Conservation (phyloP, 2,888 invertebrate species). For the Polyommatus iphigenia region DNA sequence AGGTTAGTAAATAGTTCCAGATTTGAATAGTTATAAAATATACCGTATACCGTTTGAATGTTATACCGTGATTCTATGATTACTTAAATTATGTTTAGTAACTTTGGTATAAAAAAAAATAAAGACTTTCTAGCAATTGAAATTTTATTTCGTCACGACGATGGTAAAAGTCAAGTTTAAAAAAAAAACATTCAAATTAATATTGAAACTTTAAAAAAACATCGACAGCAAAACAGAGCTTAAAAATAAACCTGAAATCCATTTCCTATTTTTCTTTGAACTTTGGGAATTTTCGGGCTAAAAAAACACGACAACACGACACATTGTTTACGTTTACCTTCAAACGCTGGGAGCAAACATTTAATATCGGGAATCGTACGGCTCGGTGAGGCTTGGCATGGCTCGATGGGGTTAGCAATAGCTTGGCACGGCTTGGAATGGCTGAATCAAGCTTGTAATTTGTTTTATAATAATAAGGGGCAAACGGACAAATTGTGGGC, state of each 20-base stretch:
- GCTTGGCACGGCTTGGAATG: neutral
- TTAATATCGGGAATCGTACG: slow-evolving; percentile 50
- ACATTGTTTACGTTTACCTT: slow-evolving; percentile 61
- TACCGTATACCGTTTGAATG: too few relatives aligned
- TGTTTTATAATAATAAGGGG: too few relatives aligned
- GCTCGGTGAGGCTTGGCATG: neutral
- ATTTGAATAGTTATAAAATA: too few relatives aligned
- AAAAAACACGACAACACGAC: slow-evolving; percentile 37
- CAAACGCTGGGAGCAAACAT: slow-evolving; percentile 63
- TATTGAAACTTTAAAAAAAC: neutral
- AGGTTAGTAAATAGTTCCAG: neutral
- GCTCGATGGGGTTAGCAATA: neutral
- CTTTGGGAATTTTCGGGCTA: slow-evolving; percentile 14
- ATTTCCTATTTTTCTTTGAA: slow-evolving; percentile 16
- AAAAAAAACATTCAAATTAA: neutral
- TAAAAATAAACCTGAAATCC: slow-evolving; percentile 20
- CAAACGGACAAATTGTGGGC: too few relatives aligned
- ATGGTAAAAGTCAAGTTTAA: neutral
- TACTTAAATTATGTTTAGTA: neutral
- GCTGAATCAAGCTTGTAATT: neutral
- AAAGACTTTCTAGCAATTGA: neutral
- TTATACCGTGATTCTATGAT: too few relatives aligned
- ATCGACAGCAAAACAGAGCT: neutral
- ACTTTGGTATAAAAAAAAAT: neutral
- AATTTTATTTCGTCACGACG: neutral